Evolutionary conservation across 1,140 invertebrate species (phyloP).

Genomic region (Drosophila pruinosa): DNA sequence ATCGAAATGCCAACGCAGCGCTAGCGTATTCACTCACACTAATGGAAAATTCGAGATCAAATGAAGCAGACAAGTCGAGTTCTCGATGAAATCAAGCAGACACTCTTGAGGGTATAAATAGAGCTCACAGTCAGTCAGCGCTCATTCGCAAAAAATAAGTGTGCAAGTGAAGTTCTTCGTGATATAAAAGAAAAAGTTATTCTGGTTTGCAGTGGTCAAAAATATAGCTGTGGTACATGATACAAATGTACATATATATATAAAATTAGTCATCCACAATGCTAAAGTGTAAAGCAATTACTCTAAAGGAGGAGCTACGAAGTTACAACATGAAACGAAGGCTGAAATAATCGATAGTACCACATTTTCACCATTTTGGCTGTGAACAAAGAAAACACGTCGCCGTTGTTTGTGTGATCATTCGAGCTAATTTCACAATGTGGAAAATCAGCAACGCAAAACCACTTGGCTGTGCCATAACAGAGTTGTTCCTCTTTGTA

Average conservation of each 20-base stretch:
- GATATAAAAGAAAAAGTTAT: constrained; percentile 23
- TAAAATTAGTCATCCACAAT: constrained; percentile 33
- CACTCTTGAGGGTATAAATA: constrained; percentile 58
- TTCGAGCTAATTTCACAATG: constrained; percentile 49
- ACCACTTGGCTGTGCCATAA: constrained; percentile 34
- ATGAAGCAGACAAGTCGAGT: constrained; percentile 25
- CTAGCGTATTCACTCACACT: constrained; percentile 27
- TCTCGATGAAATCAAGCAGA: constrained; percentile 35
- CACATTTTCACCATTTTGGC: constrained; percentile 30
- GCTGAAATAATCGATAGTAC: constrained; percentile 48
- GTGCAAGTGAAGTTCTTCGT: constrained; percentile 57
- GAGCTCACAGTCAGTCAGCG: background rate
- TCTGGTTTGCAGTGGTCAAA: constrained; percentile 10
- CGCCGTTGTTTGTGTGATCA: constrained; percentile 46
- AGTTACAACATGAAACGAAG: constrained; percentile 42
- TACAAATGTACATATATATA: constrained; percentile 1
- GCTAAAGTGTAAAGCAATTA: constrained; percentile 54
- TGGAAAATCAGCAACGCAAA: constrained; percentile 34
- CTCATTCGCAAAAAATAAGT: constrained; percentile 58
- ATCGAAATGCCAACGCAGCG: background rate
- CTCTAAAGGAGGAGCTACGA: constrained; percentile 33
- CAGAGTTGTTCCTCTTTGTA: constrained; percentile 42
- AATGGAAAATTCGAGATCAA: background rate
- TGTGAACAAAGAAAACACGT: constrained; percentile 59
- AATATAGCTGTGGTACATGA: no score